Evolutionary conservation across 2,888 invertebrate genomes (phyloP).

Genomic region (Ariolimax columbianus): DNA sequence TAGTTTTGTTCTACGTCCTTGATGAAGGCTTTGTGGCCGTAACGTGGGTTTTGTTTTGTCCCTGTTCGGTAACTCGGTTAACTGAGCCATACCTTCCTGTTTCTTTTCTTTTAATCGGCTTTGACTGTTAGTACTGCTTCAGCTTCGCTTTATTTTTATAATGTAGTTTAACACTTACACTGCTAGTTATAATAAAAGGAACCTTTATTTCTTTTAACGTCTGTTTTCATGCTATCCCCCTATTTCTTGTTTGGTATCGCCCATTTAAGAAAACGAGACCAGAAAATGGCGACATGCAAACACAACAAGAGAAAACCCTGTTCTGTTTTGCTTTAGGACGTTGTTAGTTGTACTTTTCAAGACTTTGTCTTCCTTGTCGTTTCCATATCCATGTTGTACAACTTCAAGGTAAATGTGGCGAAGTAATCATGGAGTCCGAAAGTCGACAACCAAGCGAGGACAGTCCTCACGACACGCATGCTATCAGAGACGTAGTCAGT

Average conservation of each 20-base stretch:
- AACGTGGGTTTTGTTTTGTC: too few species aligned
- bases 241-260: not conserved
- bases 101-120: too few species aligned
- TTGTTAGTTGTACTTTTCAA: too few species aligned
- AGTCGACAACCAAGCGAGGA: conserved; percentile 15
- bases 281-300: conserved; percentile 23
- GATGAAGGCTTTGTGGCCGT: too few species aligned
- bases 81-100: too few species aligned
- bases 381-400: not conserved
- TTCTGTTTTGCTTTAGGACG: not conserved
- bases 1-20: too few species aligned
- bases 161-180: too few species aligned
- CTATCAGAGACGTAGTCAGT: conserved; percentile 83
- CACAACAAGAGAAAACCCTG: not conserved
- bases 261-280: not conserved
- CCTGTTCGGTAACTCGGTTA: too few species aligned
- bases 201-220: too few species aligned
- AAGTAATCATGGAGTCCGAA: conserved; percentile 39
- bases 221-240: not conserved
- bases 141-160: too few species aligned
- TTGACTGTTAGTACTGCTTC: too few species aligned
- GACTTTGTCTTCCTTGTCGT: not conserved
- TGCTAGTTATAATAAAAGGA: too few species aligned
- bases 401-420: conserved; percentile 7
- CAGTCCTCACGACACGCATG: conserved; percentile 16